Evolutionary conservation across 2,888 invertebrate genomes (phyloP).

Genomic region (Eupeodes latifasciatus): DNA sequence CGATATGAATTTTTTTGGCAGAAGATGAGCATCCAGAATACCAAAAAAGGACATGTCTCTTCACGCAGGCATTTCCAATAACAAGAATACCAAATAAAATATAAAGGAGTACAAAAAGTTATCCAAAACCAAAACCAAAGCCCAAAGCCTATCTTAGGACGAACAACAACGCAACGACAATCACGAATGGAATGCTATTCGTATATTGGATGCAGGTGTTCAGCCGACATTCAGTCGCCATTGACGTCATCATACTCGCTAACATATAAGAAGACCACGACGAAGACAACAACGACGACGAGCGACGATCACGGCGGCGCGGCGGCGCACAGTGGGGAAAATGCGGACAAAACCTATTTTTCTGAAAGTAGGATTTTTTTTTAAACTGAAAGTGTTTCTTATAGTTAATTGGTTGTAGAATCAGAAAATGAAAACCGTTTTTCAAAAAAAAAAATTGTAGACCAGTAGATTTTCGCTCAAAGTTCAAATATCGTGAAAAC

Average conservation of each 20-base stretch:
- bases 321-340: no score
- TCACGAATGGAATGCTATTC: conserved; percentile 65
- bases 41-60: conserved; percentile 34
- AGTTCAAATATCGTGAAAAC: no score
- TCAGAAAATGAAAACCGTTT: no score
- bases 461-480: no score
- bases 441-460: no score
- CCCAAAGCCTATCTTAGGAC: conserved; percentile 60
- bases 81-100: conserved; percentile 3
- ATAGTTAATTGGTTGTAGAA: no score
- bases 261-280: neutral
- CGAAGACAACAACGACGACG: neutral
- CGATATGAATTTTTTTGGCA: conserved; percentile 46
- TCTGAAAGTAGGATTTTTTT: no score
- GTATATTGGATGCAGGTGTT: conserved; percentile 73
- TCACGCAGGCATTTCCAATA: conserved; percentile 40
- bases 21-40: conserved; percentile 60
- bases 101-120: conserved; percentile 35
- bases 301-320: no score
- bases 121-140: conserved; percentile 15
- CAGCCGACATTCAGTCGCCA: conserved; percentile 69
- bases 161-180: conserved; percentile 29
- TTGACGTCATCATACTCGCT: conserved; percentile 65
- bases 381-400: no score
- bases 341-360: no score